Percentiles rank a stretch among this genome's conserved stretches.
Conservation (phyloP, 2,888 invertebrate genomes). For the Poecilus cupreus region DNA sequence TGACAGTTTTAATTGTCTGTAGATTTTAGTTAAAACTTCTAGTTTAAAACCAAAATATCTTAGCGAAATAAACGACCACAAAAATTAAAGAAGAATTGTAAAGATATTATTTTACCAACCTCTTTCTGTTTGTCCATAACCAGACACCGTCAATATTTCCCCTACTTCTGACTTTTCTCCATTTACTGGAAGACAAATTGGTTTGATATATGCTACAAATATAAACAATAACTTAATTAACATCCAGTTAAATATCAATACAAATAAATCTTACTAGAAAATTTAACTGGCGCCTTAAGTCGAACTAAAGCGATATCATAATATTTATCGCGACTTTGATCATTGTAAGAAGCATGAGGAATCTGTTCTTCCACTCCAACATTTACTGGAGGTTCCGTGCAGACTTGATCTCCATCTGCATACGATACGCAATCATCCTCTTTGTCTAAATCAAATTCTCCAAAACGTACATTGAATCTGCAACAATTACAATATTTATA, state of each 20-base stretch:
- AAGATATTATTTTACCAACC: conserved; percentile 67
- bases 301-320: conserved; percentile 68
- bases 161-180: conserved; percentile 67
- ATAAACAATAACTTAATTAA: not conserved
- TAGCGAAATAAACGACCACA: not conserved
- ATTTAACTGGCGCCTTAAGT: not conserved
- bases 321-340: conserved; percentile 62
- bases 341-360: conserved; percentile 76
- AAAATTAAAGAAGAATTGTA: not conserved
- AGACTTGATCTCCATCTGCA: conserved; percentile 66
- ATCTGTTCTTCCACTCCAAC: conserved; percentile 76
- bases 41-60: not conserved
- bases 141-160: conserved; percentile 71
- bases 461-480: conserved; percentile 70
- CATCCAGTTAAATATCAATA: not conserved
- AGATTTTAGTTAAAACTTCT: too few relatives aligned
- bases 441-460: conserved; percentile 73
- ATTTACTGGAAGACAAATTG: conserved; percentile 67
- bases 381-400: conserved; percentile 75
- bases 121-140: conserved; percentile 78
- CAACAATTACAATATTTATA: conserved; percentile 27
- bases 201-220: conserved; percentile 59
- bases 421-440: conserved; percentile 71
- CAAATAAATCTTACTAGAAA: conserved; percentile 68
- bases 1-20: too few relatives aligned